Percentiles rank a stretch among this genome's conserved stretches.
phyloP scores from a whole-genome alignment of 1,140 invertebrate species.

The Eriocheir sinensis region DNA sequence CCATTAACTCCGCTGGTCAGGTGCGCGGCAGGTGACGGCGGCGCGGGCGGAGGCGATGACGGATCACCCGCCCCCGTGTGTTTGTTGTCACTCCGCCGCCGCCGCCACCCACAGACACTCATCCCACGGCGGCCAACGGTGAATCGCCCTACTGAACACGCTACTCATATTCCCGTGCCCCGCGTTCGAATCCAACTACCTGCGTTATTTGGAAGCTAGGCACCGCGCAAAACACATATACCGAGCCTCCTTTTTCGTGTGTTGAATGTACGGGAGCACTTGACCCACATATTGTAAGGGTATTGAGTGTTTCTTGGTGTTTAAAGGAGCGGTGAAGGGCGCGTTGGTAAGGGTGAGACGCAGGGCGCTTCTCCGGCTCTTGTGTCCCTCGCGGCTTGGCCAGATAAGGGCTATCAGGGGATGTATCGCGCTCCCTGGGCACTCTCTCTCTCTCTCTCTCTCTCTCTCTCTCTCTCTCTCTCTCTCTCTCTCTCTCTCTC shows the following conservation, averaged over 20 bases:
- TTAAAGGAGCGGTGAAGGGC: neutral
- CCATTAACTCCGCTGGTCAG: conserved; percentile 44
- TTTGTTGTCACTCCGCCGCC: conserved; percentile 25
- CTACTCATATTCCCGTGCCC: neutral
- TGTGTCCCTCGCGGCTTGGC: neutral
- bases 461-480: conserved; percentile 32
- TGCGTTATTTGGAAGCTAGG: too few species aligned
- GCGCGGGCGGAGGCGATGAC: conserved; percentile 1
- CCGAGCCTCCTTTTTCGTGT: neutral
- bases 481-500: conserved; percentile 26
- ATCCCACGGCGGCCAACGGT: neutral
- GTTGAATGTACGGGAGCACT: neutral
- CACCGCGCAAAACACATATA: too few species aligned
- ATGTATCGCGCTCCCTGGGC: neutral
- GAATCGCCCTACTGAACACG: neutral
- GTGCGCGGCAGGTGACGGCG: neutral
- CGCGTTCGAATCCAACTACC: too few species aligned
- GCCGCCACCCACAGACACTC: neutral
- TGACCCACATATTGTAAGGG: neutral
- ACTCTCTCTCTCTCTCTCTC: conserved; percentile 31
- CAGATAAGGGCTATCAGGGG: neutral
- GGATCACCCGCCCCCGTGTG: conserved; percentile 1
- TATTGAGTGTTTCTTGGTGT: neutral
- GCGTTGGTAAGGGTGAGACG: neutral
- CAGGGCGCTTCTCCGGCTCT: neutral